Evolutionary conservation across 2,113 vertebrate species (phyloP).

Genomic region (Emydura subglobosa): DNA sequence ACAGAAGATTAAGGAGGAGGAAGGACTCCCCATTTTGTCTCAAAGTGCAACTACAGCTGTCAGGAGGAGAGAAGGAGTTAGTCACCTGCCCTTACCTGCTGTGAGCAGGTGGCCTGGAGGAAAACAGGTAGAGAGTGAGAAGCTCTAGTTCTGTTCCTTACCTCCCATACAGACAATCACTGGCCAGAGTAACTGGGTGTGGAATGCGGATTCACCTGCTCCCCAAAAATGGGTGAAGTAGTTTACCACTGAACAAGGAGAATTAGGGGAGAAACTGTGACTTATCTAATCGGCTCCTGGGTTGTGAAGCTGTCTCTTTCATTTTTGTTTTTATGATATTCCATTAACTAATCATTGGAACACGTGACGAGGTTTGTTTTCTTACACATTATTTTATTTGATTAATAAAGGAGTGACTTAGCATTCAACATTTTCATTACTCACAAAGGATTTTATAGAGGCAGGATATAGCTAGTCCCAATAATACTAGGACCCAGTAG

Average conservation of each 20-base stretch:
- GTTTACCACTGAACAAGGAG: background rate
- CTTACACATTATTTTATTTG: background rate
- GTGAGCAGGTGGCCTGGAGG: no score
- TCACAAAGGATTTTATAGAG: background rate
- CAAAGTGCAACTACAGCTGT: no score
- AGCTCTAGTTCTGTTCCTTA: no score
- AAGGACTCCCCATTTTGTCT: no score
- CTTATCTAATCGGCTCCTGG: background rate
- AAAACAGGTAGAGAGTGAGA: no score
- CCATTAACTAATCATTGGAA: conserved; percentile 31
- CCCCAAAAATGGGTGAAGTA: no score
- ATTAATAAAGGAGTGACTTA: background rate
- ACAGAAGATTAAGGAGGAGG: no score
- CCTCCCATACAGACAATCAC: no score
- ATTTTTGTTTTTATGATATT: background rate
- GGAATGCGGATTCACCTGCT: no score
- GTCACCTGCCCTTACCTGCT: no score
- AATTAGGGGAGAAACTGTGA: background rate
- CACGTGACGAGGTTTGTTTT: background rate
- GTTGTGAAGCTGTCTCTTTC: background rate
- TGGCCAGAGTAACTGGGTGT: no score
- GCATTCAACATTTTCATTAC: background rate
- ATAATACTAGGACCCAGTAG: background rate
- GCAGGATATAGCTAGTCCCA: background rate
- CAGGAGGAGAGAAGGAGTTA: no score